Evolutionary conservation across 2,888 invertebrate genomes (phyloP), one percentile per base, ranked within the genome.

Genomic region (Drosophila nr. fundita): DNA sequence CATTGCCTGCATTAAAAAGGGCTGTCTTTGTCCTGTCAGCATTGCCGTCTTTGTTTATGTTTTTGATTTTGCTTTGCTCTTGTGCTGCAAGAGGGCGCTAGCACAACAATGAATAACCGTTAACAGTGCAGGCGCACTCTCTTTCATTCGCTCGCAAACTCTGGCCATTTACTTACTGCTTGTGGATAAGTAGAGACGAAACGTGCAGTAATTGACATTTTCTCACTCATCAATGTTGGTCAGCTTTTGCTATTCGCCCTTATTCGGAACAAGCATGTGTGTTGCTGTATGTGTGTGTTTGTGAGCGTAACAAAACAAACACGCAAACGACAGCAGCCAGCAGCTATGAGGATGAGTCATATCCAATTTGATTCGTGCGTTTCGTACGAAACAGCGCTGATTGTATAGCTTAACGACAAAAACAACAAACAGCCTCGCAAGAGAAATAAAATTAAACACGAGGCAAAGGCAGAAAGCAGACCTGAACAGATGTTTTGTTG

Each of bases 351-450:
- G 57, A 87, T 90, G 90, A 90, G 76, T 90, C 90, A 90, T 84
- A 69, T 80, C 61, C 83, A 82, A 82, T 76, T 83, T 79, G 78
- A 78, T 79, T 82, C 68, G 61, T 84, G 90, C 66, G 71, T 83
- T 90, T 91, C 87, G 75, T 80, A 80, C 77, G 85, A 90, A 90
- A 81, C 76, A 71, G 72, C 75, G 73, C 77, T 91, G 89, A 90
- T 77, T 87, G 83, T 89, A 64, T 68, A 72, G 70, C 72, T 73
- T 64, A 72, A 66, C 66, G 78, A 34, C 61, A 67, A 61, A 67
- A 76, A 42, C 66, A 64, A 52, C 40, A 45, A 45, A 24, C 45
- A 66, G 65, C 45, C 32, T 60, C 50, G 62, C 48, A 68, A 58
- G 86, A 65, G 52, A 84, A 77, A 69, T 83, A 81, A 69, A 80